Conservation (phyloP, 2,113 vertebrate genomes). For the Syngnathoides biaculeatus region DNA sequence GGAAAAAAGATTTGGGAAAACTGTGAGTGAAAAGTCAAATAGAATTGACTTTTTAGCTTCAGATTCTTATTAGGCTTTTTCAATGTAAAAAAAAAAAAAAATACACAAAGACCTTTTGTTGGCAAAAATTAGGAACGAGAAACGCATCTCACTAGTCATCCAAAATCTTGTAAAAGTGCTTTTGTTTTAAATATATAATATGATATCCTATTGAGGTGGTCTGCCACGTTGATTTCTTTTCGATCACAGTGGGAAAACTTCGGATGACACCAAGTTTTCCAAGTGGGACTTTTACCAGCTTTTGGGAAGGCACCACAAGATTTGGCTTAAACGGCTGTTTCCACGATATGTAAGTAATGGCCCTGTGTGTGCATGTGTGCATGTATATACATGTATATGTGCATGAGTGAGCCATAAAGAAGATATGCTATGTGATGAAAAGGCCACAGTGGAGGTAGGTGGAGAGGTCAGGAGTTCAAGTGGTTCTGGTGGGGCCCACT, state of each 20-base stretch:
- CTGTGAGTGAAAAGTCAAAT: not conserved
- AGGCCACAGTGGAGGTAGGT: constrained; percentile 57
- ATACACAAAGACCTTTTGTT: no score
- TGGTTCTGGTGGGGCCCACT: constrained; percentile 23
- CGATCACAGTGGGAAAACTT: not conserved
- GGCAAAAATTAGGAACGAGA: not conserved
- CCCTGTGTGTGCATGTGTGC: not conserved
- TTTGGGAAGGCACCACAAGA: not conserved
- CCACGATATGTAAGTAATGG: not conserved
- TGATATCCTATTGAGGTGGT: not conserved
- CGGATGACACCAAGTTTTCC: not conserved
- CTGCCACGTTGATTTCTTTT: not conserved
- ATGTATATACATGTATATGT: constrained; percentile 1
- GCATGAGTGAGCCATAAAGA: constrained; percentile 43
- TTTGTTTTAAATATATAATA: not conserved
- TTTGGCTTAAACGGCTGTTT: not conserved
- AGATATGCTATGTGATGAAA: constrained; percentile 57
- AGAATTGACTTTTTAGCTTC: not conserved
- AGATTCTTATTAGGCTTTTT: not conserved
- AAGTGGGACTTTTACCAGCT: not conserved
- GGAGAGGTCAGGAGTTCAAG: constrained; percentile 61
- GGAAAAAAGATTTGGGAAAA: not conserved
- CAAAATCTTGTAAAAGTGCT: not conserved
- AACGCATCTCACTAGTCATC: not conserved
- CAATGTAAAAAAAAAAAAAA: not conserved